Percentiles rank a stretch among this genome's conserved stretches.
Evolutionary conservation across 1,140 invertebrate species (phyloP).

Genomic region (Lepidostoma basale): DNA sequence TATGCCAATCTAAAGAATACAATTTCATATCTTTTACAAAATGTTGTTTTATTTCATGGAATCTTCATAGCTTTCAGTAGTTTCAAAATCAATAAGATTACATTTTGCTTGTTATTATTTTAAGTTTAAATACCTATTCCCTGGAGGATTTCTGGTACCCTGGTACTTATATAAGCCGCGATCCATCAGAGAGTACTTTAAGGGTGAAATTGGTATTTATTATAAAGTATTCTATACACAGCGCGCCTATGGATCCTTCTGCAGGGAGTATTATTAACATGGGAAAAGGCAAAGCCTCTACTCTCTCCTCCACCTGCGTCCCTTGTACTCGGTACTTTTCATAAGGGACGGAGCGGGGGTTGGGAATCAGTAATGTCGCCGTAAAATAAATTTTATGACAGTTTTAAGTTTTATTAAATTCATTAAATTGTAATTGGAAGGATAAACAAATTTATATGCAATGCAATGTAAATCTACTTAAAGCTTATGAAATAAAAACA

Average conservation of each 20-base stretch:
- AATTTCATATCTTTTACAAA: not conserved
- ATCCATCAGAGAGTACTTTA: slow-evolving; percentile 14
- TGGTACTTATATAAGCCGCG: slow-evolving; percentile 9
- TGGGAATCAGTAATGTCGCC: slow-evolving; percentile 4
- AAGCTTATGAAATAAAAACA: too few species aligned
- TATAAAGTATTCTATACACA: slow-evolving; percentile 17
- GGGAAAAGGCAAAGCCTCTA: slow-evolving; percentile 38
- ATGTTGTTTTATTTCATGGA: not conserved
- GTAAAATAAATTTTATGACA: slow-evolving; percentile 43
- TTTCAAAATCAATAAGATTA: slow-evolving; percentile 12
- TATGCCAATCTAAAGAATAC: too few species aligned
- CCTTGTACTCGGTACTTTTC: slow-evolving; percentile 11
- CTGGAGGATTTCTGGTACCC: not conserved
- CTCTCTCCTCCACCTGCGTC: slow-evolving; percentile 39
- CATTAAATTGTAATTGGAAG: slow-evolving; percentile 37
- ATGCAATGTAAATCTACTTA: not conserved
- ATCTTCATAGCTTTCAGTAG: not conserved
- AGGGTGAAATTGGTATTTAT: slow-evolving; percentile 17
- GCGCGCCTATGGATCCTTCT: not conserved
- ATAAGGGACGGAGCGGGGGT: not conserved
- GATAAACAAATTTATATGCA: not conserved
- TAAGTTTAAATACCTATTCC: slow-evolving; percentile 4
- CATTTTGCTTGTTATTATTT: not conserved
- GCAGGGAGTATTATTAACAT: slow-evolving; percentile 36
- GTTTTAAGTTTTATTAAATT: slow-evolving; percentile 40